Evolutionary conservation across 2,888 invertebrate species (phyloP), one percentile per base, ranked within the genome.

Genomic region (Drepanosiphum platanoidis): DNA sequence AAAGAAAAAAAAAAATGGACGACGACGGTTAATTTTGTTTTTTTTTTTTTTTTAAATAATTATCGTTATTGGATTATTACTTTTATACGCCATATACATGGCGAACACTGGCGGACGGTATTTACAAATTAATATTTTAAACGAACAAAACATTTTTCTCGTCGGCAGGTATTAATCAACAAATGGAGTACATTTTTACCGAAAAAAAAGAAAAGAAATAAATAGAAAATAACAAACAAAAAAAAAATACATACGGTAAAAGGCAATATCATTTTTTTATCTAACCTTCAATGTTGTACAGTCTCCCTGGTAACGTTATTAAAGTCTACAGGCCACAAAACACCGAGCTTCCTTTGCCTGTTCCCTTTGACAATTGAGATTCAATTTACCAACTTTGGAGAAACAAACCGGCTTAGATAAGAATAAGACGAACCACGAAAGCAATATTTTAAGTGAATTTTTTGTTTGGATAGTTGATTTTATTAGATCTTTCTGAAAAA

Each of bases 351-450:
- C 7, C 8, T 58, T 58, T 58, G n/a, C 15, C 18, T 3, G 58
- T 58, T 58, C 58, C 58, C 8, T 58, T 58, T 52, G n/a, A 58
- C n/a, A n/a, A n/a, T n/a, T n/a, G 58, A 58, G 58, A 58, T 58
- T 58, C 58, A 58, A 58, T 58, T 58, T 58, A n/a, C 58, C 58
- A n/a, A 58, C 58, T 58, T 58, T 58, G 2, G 7, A 58, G 3
- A 58, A 5, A 58, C 52, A 58, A 58, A 58, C 4, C 8, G n/a
- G n/a, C n/a, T n/a, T n/a, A 58, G n/a, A 58, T n/a, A n/a, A 58
- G n/a, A n/a, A 58, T 58, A n/a, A 58, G 58, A 58, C 7, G 58
- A n/a, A 58, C 58, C 58, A 58, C 22, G 11, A 58, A 18, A 58
- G 58, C n/a, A 2, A 58, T n/a, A 58, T 1, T n/a, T 2, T n/a